Conservation (phyloP, 2,113 vertebrate genomes). For the Sceloporus tristichus region DNA sequence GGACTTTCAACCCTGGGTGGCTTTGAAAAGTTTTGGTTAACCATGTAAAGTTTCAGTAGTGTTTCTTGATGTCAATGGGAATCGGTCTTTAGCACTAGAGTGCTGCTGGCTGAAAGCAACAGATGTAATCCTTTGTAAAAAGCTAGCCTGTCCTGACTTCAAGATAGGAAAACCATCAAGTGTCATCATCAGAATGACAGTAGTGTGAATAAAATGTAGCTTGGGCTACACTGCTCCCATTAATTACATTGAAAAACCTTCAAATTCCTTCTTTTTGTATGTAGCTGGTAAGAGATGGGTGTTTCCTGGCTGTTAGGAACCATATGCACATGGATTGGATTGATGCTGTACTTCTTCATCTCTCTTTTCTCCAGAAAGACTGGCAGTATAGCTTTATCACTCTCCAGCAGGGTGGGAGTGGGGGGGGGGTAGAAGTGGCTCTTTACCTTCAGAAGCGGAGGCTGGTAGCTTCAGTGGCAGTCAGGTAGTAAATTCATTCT, state of each 20-base stretch:
- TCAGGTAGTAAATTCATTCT: too few species aligned
- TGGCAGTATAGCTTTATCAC: too few species aligned
- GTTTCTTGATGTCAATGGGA: background rate
- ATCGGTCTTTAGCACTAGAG: background rate
- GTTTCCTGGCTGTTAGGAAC: background rate
- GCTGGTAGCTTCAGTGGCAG: too few species aligned
- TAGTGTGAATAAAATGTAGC: background rate
- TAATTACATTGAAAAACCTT: background rate
- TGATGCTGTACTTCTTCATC: background rate
- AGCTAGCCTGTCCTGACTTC: background rate
- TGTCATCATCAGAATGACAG: background rate
- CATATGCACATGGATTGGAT: background rate
- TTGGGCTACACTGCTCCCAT: background rate
- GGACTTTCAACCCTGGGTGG: background rate
- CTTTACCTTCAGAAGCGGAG: too few species aligned
- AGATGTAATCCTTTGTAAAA: background rate
- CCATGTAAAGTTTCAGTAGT: background rate
- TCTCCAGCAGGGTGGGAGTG: too few species aligned
- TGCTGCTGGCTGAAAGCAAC: background rate
- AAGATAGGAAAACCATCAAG: background rate
- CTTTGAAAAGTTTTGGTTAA: background rate
- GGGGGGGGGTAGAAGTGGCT: too few species aligned
- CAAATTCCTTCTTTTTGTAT: too few species aligned
- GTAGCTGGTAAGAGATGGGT: background rate
- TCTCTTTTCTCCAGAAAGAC: background rate